Percentiles rank a stretch among this genome's conserved stretches.
Conservation (phyloP, 1,140 invertebrate genomes). For the Apis florea region DNA sequence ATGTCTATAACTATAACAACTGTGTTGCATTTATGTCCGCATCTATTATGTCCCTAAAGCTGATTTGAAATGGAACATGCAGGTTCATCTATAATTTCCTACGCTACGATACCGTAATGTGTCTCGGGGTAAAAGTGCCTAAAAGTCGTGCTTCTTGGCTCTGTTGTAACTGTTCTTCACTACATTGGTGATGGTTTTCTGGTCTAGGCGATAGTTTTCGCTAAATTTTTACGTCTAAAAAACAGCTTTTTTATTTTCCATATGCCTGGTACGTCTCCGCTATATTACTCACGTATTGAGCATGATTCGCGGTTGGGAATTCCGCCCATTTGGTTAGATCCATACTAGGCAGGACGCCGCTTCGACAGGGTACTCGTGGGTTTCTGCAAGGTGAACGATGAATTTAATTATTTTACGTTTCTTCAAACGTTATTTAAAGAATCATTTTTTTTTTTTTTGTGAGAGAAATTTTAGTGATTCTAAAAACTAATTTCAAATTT, state of each 20-base stretch:
- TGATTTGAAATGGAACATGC: conserved; percentile 32
- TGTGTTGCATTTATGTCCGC: conserved; percentile 14
- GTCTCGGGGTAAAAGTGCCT: conserved; percentile 50
- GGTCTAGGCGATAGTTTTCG: conserved; percentile 44
- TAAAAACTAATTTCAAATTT: no score
- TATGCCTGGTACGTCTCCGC: conserved; percentile 80
- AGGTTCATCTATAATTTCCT: conserved; percentile 31
- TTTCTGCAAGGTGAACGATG: conserved; percentile 84
- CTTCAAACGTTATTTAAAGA: not conserved
- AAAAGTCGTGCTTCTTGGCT: conserved; percentile 57
- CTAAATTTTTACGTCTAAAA: conserved; percentile 53
- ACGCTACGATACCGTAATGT: conserved; percentile 50
- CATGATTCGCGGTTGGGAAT: conserved; percentile 79
- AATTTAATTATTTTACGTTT: not conserved
- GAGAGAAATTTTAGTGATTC: no score
- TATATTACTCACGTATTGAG: conserved; percentile 85
- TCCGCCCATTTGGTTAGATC: conserved; percentile 95
- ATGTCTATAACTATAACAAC: not conserved
- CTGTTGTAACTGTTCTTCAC: conserved; percentile 51
- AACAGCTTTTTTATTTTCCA: conserved; percentile 80
- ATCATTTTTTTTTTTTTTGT: no score
- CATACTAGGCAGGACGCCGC: conserved; percentile 90
- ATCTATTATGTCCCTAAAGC: conserved; percentile 26
- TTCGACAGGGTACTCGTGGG: conserved; percentile 93
- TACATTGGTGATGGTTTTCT: conserved; percentile 54